These are phyloP conservation scores for Rhinoptilus africanus DNA, from an alignment of 2,113 vertebrate genomes.

Conservation along the genomic window DNA sequence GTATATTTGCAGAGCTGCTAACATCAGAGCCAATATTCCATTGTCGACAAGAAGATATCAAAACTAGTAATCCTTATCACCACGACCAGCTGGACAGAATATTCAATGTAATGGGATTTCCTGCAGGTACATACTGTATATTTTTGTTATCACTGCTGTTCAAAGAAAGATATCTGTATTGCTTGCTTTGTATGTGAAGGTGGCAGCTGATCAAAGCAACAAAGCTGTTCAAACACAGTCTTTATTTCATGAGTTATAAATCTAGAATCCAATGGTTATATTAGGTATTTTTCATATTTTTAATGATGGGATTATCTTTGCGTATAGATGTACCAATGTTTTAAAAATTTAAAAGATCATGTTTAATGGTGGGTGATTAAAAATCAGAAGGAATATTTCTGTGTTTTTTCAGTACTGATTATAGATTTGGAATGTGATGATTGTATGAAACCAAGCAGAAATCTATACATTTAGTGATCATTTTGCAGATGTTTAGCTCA, in stretches of 20 bases:
- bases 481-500: background rate
- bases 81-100: slow-evolving; percentile 99
- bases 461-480: background rate
- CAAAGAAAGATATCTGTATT: slow-evolving; percentile 53
- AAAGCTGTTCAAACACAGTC: slow-evolving; percentile 37
- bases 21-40: slow-evolving; percentile 99
- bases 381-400: background rate
- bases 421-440: background rate
- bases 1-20: slow-evolving; percentile 99
- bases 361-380: background rate
- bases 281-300: background rate
- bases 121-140: slow-evolving; percentile 85
- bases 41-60: slow-evolving; percentile 99
- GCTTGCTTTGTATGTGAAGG: slow-evolving; percentile 43
- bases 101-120: slow-evolving; percentile 99
- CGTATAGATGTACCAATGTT: background rate
- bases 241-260: background rate
- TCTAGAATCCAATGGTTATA: background rate
- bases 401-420: background rate
- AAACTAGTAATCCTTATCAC: slow-evolving; percentile 99
- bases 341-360: background rate
- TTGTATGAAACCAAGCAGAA: background rate
- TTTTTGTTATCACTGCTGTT: slow-evolving; percentile 54
- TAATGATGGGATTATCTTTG: background rate
- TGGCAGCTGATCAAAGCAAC: slow-evolving; percentile 31